Evolutionary conservation across 53 echinoderm and acorn worm species (phyloP), one percentile per base, ranked within the genome.

Genomic region (Zoroaster sp.): DNA sequence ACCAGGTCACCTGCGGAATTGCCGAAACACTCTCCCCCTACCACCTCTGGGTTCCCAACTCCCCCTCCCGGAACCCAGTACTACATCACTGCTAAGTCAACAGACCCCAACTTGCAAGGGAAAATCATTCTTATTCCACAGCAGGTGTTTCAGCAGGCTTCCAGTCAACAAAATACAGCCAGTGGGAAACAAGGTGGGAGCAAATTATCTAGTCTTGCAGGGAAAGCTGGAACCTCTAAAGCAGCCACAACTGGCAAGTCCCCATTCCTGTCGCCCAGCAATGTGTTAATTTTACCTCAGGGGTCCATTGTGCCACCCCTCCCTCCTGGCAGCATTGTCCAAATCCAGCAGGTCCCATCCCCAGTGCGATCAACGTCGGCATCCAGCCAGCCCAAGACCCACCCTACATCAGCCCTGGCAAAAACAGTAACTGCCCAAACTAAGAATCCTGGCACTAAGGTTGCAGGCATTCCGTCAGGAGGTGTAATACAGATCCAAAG

Each of bases 71-170:
- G 98, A 52, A 95, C 98, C 42, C 98, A 98, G 66, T 98, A 98
- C 83, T 98, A 95, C 74, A 94, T 98, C 73, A 95, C 98, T 0
- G 98, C 98, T 21, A 98, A 95, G 54, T 98, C 98, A 54, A 93
- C 98, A 11, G 98, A 98, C 67, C 95, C 95, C 73, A 98, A 98
- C 77, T 90, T 98, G 8, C 95, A 98, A 78, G 98, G 98, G 32
- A 98, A 98, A 66, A 94, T 98, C 21, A 98, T 98, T 10, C 89
- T 98, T 31, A 98, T 98, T 21, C 98, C 98, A 0, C 98, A 98
- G 49, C 98, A 98, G 85, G 98, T 95, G 13, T 94, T 98, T 86
- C 89, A 92, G 39, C 94, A 96, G 65, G 94, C 94, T 4, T 93
- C 97, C 28, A 90, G 90, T 17, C 98, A 98, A 41, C 89, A 86